A percentile compares a stretch with the other conserved stretches of the same genome.
Evolutionary conservation across 1,140 invertebrate species (phyloP).

Genomic region (Thrips palmi): DNA sequence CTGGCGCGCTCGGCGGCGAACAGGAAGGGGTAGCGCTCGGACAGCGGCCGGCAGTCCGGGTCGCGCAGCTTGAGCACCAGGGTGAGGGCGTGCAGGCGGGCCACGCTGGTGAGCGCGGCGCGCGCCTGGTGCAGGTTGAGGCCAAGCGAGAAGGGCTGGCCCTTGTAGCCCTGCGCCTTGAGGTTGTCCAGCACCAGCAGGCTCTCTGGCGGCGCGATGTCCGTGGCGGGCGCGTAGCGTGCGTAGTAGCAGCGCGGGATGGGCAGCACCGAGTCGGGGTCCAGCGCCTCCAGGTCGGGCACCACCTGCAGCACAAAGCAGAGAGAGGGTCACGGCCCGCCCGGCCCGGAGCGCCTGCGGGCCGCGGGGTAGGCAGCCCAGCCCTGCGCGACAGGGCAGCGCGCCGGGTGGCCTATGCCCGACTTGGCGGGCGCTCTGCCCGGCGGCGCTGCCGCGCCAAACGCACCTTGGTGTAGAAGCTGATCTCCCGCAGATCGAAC

Average conservation of each 20-base stretch:
- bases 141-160: slow-evolving; percentile 44
- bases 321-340: slow-evolving; percentile 4
- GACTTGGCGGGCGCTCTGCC: background rate
- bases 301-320: slow-evolving; percentile 30
- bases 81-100: slow-evolving; percentile 48
- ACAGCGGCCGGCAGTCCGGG: slow-evolving; percentile 28
- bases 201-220: slow-evolving; percentile 35
- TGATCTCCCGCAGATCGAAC: slow-evolving; percentile 62
- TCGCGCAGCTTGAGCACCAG: slow-evolving; percentile 43
- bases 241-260: slow-evolving; percentile 45
- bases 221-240: slow-evolving; percentile 31
- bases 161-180: slow-evolving; percentile 28
- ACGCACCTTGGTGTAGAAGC: slow-evolving; percentile 59
- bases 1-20: slow-evolving; percentile 55
- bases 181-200: slow-evolving; percentile 44
- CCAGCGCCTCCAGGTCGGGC: slow-evolving; percentile 29
- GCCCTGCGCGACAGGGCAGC: no score
- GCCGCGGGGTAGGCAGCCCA: no score
- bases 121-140: slow-evolving; percentile 40
- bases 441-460: slow-evolving; percentile 10
- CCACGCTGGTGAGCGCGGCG: slow-evolving; percentile 46
- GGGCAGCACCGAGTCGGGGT: slow-evolving; percentile 22
- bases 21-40: slow-evolving; percentile 47
- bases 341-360: background rate
- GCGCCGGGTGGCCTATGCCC: no score